Percentiles rank a stretch among this genome's conserved stretches.
phyloP scores from a whole-genome alignment of 2,113 vertebrate species.

The Patagioenas fasciata region DNA sequence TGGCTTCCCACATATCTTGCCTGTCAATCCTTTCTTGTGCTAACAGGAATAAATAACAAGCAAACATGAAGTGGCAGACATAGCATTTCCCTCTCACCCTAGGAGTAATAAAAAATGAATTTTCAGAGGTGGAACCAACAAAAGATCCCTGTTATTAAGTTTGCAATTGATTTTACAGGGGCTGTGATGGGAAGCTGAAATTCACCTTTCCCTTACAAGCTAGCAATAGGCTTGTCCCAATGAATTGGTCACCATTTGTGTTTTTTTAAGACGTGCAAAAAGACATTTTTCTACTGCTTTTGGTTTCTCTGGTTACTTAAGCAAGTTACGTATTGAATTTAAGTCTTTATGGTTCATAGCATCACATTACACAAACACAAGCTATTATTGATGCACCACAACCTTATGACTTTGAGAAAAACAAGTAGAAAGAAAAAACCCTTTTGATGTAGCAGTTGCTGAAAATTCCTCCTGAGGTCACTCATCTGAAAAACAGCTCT shows the following conservation, averaged over 20 bases:
- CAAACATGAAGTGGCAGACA: not conserved
- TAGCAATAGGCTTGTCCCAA: not conserved
- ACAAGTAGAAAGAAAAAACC: slow-evolving; percentile 1
- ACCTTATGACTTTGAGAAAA: not conserved
- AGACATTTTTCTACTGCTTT: not conserved
- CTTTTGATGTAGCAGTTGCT: slow-evolving; percentile 58
- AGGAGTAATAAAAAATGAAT: not conserved
- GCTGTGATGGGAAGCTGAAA: not conserved
- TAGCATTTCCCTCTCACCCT: not conserved
- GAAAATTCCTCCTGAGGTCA: slow-evolving; percentile 54
- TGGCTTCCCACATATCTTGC: not conserved
- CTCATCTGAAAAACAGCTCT: not conserved
- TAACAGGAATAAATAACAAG: not conserved
- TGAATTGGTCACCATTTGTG: not conserved
- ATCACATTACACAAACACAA: not conserved
- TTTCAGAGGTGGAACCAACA: not conserved
- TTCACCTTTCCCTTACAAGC: not conserved
- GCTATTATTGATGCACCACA: not conserved
- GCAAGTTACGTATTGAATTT: not conserved
- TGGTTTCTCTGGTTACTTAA: not conserved
- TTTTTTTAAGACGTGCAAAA: not conserved
- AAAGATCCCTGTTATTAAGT: not conserved
- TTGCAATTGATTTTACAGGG: not conserved
- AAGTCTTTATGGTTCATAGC: not conserved
- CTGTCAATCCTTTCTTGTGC: not conserved